Evolutionary conservation across 2,888 invertebrate genomes (phyloP), one percentile per base, ranked within the genome.

Genomic region (Philhelius pedissequus): DNA sequence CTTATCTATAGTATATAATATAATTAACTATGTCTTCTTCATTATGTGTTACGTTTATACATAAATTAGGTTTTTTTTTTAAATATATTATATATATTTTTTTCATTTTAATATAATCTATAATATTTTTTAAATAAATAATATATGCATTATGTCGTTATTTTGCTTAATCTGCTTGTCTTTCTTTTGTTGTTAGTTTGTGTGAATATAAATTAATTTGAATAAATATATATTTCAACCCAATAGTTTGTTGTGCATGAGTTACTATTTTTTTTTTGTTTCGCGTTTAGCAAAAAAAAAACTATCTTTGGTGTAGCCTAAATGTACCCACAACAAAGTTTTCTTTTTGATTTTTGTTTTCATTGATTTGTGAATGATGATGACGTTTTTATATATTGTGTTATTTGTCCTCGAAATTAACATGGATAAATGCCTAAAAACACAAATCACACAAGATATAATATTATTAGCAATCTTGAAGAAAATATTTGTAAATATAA

Each of bases 361-460:
- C 75, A 70, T 86, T 84, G 81, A 71, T 70, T 77, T 86, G 71
- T 87, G 86, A 80, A 76, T 86, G 70, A 78, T 86, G 80, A 76
- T 80, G 78, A 83, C 74, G 79, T 64, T 48, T 69, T 86, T 86
- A 87, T 86, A 88, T 86, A 87, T 86, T 87, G 87, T 86, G 86
- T 88, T 87, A 86, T 86, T 89, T 88, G 89, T 90, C 91, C 91
- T 90, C 90, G 90, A 90, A 91, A 91, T 91, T 91, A 91, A 92
- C 92, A 92, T 87, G 91, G 91, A 89, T 91, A 91, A 90, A 91
- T 91, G 89, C 91, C 91, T 91, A 91, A 88, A 91, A 91, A 87
- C 77, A 88, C 88, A 88, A 86, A 87, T 84, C 80, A 87, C 84
- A 86, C 77, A 83, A 64, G 56, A 77, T 68, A 81, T 50, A 73